phyloP scores from a whole-genome alignment of 1,140 invertebrate genomes.

The Lysiphlebus fabarum region DNA sequence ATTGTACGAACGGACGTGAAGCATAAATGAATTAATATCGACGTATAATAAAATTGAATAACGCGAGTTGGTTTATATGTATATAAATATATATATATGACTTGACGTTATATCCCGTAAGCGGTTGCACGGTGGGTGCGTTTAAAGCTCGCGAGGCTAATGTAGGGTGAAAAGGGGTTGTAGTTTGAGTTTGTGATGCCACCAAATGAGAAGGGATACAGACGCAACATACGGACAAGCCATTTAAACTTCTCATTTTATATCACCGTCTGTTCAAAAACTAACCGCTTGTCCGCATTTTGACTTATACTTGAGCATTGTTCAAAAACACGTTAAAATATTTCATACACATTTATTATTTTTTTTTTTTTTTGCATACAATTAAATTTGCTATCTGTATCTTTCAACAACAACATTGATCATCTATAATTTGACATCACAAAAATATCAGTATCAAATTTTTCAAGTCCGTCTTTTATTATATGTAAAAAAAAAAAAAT shows the following conservation, averaged over 20 bases:
- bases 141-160: conserved; percentile 29
- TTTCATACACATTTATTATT: too few relatives aligned
- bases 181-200: conserved; percentile 9
- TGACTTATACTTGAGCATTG: conserved; percentile 55
- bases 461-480: too few relatives aligned
- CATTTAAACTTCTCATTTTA: conserved; percentile 56
- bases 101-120: conserved; percentile 5
- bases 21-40: conserved; percentile 27
- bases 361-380: too few relatives aligned
- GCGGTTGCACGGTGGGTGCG: conserved; percentile 19
- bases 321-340: conserved; percentile 41
- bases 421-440: too few relatives aligned
- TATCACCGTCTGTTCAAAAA: conserved; percentile 31
- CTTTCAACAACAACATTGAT: too few relatives aligned
- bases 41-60: conserved; percentile 28
- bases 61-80: conserved; percentile 23
- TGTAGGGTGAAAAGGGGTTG: conserved; percentile 30
- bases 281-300: conserved; percentile 55
- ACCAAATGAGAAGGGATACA: conserved; percentile 32
- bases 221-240: conserved; percentile 55
- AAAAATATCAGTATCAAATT: too few relatives aligned
- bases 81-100: too few relatives aligned
- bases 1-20: conserved; percentile 20
- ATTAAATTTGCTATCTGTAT: too few relatives aligned
- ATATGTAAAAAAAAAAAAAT: too few relatives aligned